Evolutionary conservation across 2,888 invertebrate genomes (phyloP).

Genomic region (Cheilosia soror): DNA sequence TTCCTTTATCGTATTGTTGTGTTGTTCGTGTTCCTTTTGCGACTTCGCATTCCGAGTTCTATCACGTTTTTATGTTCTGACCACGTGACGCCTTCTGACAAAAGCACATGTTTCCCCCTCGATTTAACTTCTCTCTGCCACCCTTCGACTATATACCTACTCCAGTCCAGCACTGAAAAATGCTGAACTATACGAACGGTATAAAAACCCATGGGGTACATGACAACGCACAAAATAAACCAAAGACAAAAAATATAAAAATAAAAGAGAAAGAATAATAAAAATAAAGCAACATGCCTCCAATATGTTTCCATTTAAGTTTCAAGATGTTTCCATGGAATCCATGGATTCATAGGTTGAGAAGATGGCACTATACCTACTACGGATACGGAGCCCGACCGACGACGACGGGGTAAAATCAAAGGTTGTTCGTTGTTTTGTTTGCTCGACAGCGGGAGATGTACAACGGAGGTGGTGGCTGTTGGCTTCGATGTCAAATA

Average conservation of each 20-base stretch:
- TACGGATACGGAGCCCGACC: neutral
- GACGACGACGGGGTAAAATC: constrained; percentile 41
- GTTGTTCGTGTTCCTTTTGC: constrained; percentile 17
- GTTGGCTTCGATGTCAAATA: neutral
- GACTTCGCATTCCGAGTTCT: constrained; percentile 78
- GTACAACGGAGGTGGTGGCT: constrained; percentile 6
- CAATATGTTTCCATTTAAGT: constrained; percentile 75
- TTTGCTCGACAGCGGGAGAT: constrained; percentile 56
- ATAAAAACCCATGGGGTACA: constrained; percentile 43
- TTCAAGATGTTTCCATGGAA: constrained; percentile 72
- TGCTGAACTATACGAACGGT: constrained; percentile 35
- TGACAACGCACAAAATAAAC: constrained; percentile 54
- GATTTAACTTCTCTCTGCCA: constrained; percentile 35
- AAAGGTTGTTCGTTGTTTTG: constrained; percentile 42
- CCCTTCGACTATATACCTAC: constrained; percentile 7
- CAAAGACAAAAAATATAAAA: constrained; percentile 36
- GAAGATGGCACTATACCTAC: constrained; percentile 10
- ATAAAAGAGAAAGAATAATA: constrained; percentile 62
- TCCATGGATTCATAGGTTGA: constrained; percentile 64
- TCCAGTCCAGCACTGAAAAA: constrained; percentile 23
- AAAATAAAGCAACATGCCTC: constrained; percentile 74
- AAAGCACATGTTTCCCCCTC: constrained; percentile 66
- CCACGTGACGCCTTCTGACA: constrained; percentile 82
- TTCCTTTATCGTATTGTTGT: neutral
- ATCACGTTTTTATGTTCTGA: constrained; percentile 84